Evolutionary conservation across 2,888 invertebrate species (phyloP).

Genomic region (Aelia acuminata): DNA sequence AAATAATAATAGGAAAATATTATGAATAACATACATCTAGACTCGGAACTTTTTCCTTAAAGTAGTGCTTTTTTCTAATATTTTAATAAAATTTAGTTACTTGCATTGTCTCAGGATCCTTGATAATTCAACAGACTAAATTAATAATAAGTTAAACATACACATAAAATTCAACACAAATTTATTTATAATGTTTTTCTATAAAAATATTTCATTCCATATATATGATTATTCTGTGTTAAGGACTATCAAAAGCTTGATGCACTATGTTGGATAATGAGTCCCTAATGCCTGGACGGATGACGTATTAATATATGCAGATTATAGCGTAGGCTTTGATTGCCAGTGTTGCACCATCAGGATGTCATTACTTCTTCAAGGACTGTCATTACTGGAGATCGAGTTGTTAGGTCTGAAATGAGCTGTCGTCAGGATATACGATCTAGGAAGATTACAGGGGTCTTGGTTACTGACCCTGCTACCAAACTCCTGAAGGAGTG

Average conservation of each 20-base stretch:
- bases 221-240: background rate
- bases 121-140: too few relatives aligned
- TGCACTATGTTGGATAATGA: background rate
- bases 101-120: too few relatives aligned
- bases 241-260: background rate
- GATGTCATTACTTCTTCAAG: background rate
- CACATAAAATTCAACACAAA: too few relatives aligned
- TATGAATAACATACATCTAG: too few relatives aligned
- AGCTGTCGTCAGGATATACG: background rate
- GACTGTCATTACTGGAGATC: background rate
- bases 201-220: too few relatives aligned
- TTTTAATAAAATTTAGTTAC: too few relatives aligned
- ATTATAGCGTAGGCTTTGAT: background rate
- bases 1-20: too few relatives aligned
- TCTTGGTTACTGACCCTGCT: background rate
- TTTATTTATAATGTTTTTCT: too few relatives aligned
- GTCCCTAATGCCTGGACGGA: background rate
- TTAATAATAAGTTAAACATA: too few relatives aligned
- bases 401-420: background rate
- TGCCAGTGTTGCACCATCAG: background rate
- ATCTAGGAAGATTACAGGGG: background rate
- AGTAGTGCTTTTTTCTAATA: too few relatives aligned
- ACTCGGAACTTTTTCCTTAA: too few relatives aligned
- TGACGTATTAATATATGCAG: background rate
- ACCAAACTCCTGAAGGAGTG: background rate